These are phyloP conservation scores for Helicolenus hilgendorfi DNA, from an alignment of 2,797 vertebrate species.

Conservation along the genomic window DNA sequence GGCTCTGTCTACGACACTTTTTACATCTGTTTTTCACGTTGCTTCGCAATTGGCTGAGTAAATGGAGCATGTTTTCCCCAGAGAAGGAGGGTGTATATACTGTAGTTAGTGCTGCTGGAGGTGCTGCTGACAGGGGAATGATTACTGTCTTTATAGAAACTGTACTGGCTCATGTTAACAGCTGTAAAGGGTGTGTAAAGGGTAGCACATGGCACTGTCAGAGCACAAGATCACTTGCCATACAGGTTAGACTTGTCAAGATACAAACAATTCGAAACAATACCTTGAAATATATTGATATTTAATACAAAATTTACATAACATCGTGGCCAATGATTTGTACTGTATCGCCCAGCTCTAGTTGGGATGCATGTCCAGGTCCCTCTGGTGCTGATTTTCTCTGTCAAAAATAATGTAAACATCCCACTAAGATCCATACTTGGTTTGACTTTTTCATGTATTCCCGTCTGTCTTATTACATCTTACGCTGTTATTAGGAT, in stretches of 20 bases:
- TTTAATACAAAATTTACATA: neutral
- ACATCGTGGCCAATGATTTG: neutral
- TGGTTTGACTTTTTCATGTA: neutral
- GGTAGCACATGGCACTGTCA: neutral
- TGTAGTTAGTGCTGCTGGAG: slow-evolving; percentile 54
- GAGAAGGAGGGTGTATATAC: slow-evolving; percentile 42
- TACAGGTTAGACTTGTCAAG: neutral
- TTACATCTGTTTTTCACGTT: slow-evolving; percentile 58
- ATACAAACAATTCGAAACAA: neutral
- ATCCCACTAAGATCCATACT: neutral
- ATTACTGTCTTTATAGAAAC: slow-evolving; percentile 8
- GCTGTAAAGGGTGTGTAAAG: slow-evolving; percentile 13
- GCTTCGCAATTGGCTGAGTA: slow-evolving; percentile 47
- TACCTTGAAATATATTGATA: neutral
- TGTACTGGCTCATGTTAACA: slow-evolving; percentile 30
- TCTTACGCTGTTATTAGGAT: neutral
- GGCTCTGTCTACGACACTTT: slow-evolving; percentile 46
- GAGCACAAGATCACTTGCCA: neutral
- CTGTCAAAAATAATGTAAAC: neutral
- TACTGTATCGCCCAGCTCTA: neutral
- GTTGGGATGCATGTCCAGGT: neutral
- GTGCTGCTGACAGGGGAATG: slow-evolving; percentile 59
- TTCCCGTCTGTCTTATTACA: neutral
- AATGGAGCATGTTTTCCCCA: slow-evolving; percentile 67
- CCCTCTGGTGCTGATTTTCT: neutral